Percentiles rank a stretch among this genome's conserved stretches.
These are phyloP conservation scores for Zosterops japonicus DNA, from an alignment of 2,113 vertebrate species.

Conservation along the genomic window DNA sequence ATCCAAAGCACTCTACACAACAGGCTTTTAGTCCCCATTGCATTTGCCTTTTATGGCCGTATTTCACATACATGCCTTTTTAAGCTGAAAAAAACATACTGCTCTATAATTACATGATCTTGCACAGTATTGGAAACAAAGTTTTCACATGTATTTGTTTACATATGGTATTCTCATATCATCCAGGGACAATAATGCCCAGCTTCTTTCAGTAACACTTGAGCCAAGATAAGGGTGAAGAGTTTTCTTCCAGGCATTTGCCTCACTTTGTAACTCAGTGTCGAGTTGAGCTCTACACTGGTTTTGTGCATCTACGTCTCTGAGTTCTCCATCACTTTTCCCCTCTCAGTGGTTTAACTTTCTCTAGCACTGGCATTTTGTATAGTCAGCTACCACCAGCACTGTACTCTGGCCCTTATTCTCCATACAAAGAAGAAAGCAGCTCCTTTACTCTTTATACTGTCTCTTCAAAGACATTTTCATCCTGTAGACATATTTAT, in stretches of 20 bases:
- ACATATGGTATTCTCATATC: neutral
- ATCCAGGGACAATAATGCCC: neutral
- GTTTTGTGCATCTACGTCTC: neutral
- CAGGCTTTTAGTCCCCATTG: neutral
- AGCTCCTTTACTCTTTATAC: neutral
- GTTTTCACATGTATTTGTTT: neutral
- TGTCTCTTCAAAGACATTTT: neutral
- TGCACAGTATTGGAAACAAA: neutral
- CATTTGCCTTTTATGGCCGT: neutral
- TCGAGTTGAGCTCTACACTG: neutral
- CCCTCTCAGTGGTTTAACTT: neutral
- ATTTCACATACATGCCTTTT: neutral
- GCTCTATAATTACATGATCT: neutral
- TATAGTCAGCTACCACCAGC: neutral
- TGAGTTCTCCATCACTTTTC: neutral
- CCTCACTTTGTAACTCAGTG: neutral
- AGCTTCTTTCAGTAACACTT: neutral
- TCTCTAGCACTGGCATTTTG: neutral
- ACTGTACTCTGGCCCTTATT: neutral
- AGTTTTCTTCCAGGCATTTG: neutral
- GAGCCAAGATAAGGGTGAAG: neutral
- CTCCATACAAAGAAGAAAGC: neutral
- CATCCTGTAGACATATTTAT: neutral
- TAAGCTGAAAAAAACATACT: neutral
- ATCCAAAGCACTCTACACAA: neutral